phyloP scores from a whole-genome alignment of 2,888 invertebrate genomes.

The Schrankia costaestrigalis region DNA sequence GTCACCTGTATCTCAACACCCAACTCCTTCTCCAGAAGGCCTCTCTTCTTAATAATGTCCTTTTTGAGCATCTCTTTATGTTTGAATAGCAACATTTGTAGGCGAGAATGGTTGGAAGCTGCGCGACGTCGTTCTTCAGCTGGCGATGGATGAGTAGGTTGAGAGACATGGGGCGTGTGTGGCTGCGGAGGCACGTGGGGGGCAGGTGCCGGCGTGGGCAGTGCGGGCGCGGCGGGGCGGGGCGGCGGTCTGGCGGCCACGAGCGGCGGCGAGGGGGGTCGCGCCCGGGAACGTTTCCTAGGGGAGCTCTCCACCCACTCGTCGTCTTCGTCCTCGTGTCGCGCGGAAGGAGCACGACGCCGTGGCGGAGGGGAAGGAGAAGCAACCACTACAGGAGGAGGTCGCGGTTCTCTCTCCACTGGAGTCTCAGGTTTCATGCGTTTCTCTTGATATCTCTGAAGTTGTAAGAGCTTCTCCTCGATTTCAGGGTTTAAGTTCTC shows the following conservation, averaged over 20 bases:
- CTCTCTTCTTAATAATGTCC: conserved; percentile 94
- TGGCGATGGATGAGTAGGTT: too few species aligned
- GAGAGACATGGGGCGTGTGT: conserved; percentile 23
- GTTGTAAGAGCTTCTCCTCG: conserved; percentile 92
- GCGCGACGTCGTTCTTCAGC: conserved; percentile 76
- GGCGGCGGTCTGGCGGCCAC: conserved; percentile 43
- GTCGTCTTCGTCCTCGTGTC: conserved; percentile 68
- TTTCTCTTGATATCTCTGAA: conserved; percentile 92
- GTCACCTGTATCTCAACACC: conserved; percentile 92
- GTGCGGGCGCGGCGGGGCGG: conserved; percentile 13
- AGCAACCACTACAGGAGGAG: conserved; percentile 36
- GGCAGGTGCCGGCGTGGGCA: conserved; percentile 25
- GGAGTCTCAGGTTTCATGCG: conserved; percentile 83
- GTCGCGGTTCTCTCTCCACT: conserved; percentile 59
- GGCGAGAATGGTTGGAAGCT: conserved; percentile 79
- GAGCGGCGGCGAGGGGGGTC: conserved; percentile 30
- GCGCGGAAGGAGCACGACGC: conserved; percentile 49
- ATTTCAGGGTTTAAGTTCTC: conserved; percentile 95
- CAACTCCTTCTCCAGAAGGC: conserved; percentile 92
- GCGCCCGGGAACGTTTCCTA: conserved; percentile 48
- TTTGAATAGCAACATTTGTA: conserved; percentile 88
- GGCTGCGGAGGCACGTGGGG: conserved; percentile 46
- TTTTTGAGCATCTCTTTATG: conserved; percentile 96
- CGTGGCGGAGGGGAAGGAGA: conserved; percentile 48
- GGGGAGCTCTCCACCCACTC: conserved; percentile 69